Evolutionary conservation across 2,113 vertebrate species (phyloP).

Genomic region (Pelusios castaneus): DNA sequence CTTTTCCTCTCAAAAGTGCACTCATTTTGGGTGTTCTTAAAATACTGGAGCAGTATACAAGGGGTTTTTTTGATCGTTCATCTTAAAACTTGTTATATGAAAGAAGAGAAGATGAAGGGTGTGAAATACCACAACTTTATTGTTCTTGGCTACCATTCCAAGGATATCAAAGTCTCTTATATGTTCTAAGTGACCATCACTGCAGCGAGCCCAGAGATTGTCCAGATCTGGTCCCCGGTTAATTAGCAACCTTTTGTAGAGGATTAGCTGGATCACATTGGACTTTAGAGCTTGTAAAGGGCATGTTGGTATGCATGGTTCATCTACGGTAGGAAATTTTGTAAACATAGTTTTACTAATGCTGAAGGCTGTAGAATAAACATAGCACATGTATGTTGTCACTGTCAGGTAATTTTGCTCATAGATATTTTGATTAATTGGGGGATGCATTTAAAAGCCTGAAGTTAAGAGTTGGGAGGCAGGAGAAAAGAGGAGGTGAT

Average conservation of each 20-base stretch:
- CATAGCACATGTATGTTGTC: neutral
- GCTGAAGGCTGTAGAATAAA: neutral
- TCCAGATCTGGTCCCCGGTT: neutral
- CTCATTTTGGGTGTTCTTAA: neutral
- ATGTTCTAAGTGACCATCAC: rapidly evolving
- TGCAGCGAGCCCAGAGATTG: neutral
- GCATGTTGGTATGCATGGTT: neutral
- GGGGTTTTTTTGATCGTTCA: neutral
- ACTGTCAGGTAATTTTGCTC: neutral
- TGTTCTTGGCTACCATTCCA: neutral
- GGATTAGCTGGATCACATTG: neutral
- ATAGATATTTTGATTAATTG: neutral
- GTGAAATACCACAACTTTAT: neutral
- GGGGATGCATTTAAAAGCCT: neutral
- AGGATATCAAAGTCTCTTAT: neutral
- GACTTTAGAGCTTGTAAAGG: neutral
- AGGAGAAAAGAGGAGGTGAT: neutral
- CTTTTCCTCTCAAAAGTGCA: neutral
- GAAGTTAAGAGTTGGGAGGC: neutral
- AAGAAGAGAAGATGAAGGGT: neutral
- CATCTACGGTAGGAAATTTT: neutral
- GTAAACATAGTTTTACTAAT: neutral
- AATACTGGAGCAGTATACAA: neutral
- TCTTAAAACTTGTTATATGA: neutral
- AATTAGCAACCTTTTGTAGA: neutral